phyloP scores from a whole-genome alignment of 2,113 vertebrate genomes.

The Oncorhynchus mykiss region DNA sequence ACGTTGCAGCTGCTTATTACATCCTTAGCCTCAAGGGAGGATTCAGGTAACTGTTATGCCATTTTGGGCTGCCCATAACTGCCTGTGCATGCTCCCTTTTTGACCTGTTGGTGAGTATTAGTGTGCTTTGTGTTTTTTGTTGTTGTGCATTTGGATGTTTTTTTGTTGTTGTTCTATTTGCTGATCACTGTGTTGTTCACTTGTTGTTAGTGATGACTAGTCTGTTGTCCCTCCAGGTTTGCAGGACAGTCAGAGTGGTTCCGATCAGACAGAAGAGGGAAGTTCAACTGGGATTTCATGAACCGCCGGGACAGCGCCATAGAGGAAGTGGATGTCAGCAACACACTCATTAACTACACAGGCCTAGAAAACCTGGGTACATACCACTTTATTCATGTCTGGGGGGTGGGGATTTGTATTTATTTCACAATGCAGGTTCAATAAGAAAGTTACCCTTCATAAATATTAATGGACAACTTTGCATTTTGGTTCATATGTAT shows the following conservation, averaged over 20 bases:
- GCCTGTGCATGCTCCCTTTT: background rate
- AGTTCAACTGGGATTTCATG: slow-evolving; percentile 59
- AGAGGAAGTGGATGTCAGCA: slow-evolving; percentile 78
- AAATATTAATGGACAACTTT: too few species aligned
- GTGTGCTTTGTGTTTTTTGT: background rate
- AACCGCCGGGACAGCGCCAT: slow-evolving; percentile 51
- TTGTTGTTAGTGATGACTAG: background rate
- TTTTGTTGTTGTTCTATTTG: background rate
- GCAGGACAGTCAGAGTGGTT: slow-evolving; percentile 76
- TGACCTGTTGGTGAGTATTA: background rate
- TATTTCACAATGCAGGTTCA: background rate
- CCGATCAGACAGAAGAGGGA: slow-evolving; percentile 34
- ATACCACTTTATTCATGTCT: too few species aligned
- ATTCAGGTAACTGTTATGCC: slow-evolving; percentile 71
- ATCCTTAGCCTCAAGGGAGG: slow-evolving; percentile 73
- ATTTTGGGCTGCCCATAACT: background rate
- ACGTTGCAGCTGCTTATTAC: slow-evolving; percentile 71
- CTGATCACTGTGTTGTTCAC: background rate
- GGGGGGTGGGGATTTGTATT: background rate
- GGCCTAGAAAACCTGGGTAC: slow-evolving; percentile 81
- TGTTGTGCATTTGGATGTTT: background rate
- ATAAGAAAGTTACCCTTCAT: too few species aligned
- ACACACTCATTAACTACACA: slow-evolving; percentile 70
- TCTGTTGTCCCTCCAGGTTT: slow-evolving; percentile 65
- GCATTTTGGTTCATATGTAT: too few species aligned